A percentile compares a stretch with the other conserved stretches of the same genome.
Evolutionary conservation across 2,797 vertebrate genomes (phyloP).

Genomic region (Perodicticus potto): DNA sequence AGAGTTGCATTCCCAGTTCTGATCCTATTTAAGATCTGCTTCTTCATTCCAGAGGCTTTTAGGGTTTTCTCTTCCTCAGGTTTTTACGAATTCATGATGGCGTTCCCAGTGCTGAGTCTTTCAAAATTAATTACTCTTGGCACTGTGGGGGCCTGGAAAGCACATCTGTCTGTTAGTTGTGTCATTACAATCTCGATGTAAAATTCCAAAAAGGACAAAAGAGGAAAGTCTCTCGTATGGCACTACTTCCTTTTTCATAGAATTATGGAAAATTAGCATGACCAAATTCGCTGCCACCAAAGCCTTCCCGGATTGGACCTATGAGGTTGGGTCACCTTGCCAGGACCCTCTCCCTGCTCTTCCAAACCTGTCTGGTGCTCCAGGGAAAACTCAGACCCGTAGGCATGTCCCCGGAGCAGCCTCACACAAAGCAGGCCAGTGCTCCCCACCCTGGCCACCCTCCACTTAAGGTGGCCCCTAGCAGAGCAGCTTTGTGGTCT

Average conservation of each 20-base stretch:
- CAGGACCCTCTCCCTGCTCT: fast-evolving
- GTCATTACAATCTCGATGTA: background rate
- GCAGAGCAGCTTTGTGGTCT: constrained; percentile 23
- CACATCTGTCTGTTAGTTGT: background rate
- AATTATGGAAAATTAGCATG: background rate
- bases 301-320: background rate
- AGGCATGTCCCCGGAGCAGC: background rate
- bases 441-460: background rate
- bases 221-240: background rate
- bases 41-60: background rate
- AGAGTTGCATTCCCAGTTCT: fast-evolving
- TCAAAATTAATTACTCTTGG: background rate
- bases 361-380: background rate
- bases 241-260: no score
- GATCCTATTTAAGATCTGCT: background rate
- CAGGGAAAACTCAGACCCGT: background rate
- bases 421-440: background rate
- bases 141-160: background rate
- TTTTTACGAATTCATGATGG: background rate
- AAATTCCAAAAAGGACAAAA: background rate
- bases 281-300: background rate
- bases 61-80: background rate
- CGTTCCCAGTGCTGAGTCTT: background rate
- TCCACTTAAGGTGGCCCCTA: background rate
- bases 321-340: background rate